Conservation (phyloP, 2,797 vertebrate species). For the Amblyraja radiata region DNA sequence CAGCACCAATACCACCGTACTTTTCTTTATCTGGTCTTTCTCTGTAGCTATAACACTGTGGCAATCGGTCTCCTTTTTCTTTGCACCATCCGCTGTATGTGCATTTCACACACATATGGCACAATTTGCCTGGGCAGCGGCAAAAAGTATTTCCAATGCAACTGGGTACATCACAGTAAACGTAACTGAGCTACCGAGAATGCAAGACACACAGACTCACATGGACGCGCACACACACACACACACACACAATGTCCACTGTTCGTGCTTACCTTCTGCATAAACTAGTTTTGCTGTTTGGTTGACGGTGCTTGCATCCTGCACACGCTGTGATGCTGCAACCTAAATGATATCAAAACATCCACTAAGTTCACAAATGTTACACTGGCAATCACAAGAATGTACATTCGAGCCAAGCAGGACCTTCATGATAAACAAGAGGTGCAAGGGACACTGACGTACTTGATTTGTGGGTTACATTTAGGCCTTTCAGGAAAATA, state of each 20-base stretch:
- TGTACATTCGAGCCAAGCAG: not conserved
- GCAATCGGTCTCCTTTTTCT: no score
- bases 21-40: no score
- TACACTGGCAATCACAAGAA: not conserved
- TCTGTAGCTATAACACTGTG: no score
- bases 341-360: constrained; percentile 58
- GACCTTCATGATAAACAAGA: not conserved
- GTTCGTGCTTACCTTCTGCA: constrained; percentile 75
- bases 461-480: no score
- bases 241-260: no score
- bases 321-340: constrained; percentile 60
- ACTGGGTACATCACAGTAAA: not conserved
- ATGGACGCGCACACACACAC: not conserved
- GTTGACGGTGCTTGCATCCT: constrained; percentile 56
- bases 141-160: no score
- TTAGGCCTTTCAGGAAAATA: no score
- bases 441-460: no score
- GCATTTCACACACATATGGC: no score
- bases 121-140: no score
- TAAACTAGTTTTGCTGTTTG: constrained; percentile 88
- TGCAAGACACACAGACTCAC: not conserved
- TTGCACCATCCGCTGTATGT: no score
- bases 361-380: not conserved
- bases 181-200: not conserved
- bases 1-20: no score